Conservation (phyloP, 2,797 vertebrate species). For the Pangasius djambal region DNA sequence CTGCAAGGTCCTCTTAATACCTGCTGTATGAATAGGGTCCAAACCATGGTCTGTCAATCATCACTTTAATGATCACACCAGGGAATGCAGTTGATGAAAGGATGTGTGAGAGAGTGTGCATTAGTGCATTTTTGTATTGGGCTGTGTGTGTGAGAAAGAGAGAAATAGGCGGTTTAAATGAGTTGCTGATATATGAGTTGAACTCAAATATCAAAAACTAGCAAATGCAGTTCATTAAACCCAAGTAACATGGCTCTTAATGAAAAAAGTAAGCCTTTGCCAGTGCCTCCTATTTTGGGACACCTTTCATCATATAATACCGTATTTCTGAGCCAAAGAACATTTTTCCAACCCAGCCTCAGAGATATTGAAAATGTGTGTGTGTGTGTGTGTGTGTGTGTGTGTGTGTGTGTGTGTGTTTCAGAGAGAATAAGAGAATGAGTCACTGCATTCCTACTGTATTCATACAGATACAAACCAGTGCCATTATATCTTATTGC, state of each 20-base stretch:
- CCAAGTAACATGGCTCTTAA: slow-evolving; percentile 25
- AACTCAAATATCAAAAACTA: slow-evolving; percentile 15
- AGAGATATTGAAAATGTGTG: neutral
- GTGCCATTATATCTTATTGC: neutral
- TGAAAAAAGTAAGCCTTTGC: neutral
- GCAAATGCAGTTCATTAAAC: slow-evolving; percentile 37
- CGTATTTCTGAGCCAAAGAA: slow-evolving; percentile 18
- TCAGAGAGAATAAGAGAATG: neutral
- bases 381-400: neutral
- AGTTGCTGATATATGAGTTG: slow-evolving; percentile 40
- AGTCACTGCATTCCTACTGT: slow-evolving; percentile 23
- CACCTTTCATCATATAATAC: slow-evolving; percentile 17
- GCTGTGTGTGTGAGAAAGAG: slow-evolving; percentile 14
- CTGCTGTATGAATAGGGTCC: slow-evolving; percentile 31
- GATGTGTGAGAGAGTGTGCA: slow-evolving; percentile 19
- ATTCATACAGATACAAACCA: slow-evolving; percentile 2
- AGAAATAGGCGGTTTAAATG: slow-evolving; percentile 40
- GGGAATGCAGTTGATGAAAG: slow-evolving; percentile 49
- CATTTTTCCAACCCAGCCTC: neutral
- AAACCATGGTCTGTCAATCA: slow-evolving; percentile 50
- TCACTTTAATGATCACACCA: slow-evolving; percentile 57
- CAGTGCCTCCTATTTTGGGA: slow-evolving; percentile 2
- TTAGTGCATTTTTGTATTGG: slow-evolving; percentile 17
- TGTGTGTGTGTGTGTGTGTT: neutral
- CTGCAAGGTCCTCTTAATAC: slow-evolving; percentile 44